phyloP scores from a whole-genome alignment of 2,797 vertebrate species.

The Paedocypris micromegethes region DNA sequence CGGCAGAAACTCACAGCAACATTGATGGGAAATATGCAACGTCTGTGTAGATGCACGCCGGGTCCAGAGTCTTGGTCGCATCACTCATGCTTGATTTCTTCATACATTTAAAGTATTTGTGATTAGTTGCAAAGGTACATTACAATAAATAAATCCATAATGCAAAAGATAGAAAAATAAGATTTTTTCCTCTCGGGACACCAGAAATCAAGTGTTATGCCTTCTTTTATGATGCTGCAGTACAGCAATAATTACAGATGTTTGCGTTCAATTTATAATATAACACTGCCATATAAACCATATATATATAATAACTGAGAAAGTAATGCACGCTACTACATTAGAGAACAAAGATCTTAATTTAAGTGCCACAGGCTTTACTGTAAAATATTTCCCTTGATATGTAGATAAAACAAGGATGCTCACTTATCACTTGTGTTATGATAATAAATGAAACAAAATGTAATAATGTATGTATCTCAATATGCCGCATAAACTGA shows the following conservation, averaged over 20 bases:
- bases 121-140: slow-evolving; percentile 10
- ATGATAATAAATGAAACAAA: slow-evolving; percentile 46
- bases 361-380: slow-evolving; percentile 21
- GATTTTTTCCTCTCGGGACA: slow-evolving; percentile 44
- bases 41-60: slow-evolving; percentile 19
- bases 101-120: slow-evolving; percentile 17
- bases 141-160: slow-evolving; percentile 47
- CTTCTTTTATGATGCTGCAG: slow-evolving; percentile 45
- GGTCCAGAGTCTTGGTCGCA: slow-evolving; percentile 31
- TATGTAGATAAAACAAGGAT: too few species aligned
- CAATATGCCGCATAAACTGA: slow-evolving; percentile 55
- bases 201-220: slow-evolving; percentile 51
- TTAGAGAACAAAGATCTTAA: slow-evolving; percentile 19
- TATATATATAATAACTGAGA: slow-evolving; percentile 16
- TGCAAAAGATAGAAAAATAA: slow-evolving; percentile 70
- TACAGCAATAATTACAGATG: slow-evolving; percentile 39
- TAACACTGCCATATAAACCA: slow-evolving; percentile 53
- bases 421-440: slow-evolving; percentile 59
- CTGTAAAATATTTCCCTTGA: background rate
- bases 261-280: slow-evolving; percentile 17
- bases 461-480: slow-evolving; percentile 45
- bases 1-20: slow-evolving; percentile 17
- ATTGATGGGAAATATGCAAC: slow-evolving; percentile 11
- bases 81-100: slow-evolving; percentile 45
- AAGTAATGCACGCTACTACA: too few species aligned